Evolutionary conservation across 2,113 vertebrate species (phyloP), one percentile per base, ranked within the genome.

Genomic region (Ageneiosus marmoratus): DNA sequence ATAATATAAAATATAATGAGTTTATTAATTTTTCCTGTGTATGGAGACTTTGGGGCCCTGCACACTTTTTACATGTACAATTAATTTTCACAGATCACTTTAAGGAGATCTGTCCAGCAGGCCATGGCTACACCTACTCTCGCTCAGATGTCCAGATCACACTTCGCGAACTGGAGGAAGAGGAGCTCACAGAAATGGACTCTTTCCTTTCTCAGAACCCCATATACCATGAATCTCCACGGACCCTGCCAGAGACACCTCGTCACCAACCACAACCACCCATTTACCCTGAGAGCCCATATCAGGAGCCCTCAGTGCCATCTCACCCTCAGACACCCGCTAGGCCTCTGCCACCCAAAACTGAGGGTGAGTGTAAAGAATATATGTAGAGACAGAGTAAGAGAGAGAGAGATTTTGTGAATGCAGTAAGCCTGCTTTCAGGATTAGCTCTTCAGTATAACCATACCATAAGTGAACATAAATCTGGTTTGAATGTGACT

Each of bases 111-210:
- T 95, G 94, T 87, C 94, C 94, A 1, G 94, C 92, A 11, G 94
- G 94, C 53, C 94, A 94, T 0, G 94, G 94, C 67, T 95, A 94
- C 65, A 94, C 93, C 34, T 95, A 95, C 90, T 94, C 93, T 0
- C 90, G 89, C 82, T 94, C 94, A 8, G 93, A 95, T 9, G 89
- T 95, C 69, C 93, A 94, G 91, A 91, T 94, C 76, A 95, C 95
- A 1, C 89, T 97, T 91, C 94, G 95, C 82, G 96, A 95, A 87
- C 92, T 97, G 0, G 96, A 95, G 55, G 93, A 93, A 29, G 95
- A 95, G 5, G 96, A 96, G 65, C 84, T 96, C 85, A 89, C 91
- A 81, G 92, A 88, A 93, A 91, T 88, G 63, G 90, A 88, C 91
- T 87, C 87, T 89, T 77, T 53, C 88, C 87, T 88, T 93, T 93